Conservation (phyloP, 2,797 vertebrate genomes). For the Dicrostonyx torquatus region DNA sequence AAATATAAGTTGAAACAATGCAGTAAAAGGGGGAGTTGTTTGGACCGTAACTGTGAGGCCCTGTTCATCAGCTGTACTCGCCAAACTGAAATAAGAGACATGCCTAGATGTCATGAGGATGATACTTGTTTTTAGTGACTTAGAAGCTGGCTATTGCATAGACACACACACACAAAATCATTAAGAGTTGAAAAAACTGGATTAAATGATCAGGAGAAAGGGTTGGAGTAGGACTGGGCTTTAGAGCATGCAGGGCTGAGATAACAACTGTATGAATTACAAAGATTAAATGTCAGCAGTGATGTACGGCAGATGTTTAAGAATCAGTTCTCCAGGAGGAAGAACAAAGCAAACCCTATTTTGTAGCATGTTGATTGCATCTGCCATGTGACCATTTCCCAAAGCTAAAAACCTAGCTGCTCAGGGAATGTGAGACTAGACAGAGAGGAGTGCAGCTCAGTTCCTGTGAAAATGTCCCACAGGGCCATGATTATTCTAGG, state of each 20-base stretch:
- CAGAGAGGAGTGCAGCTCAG: background rate
- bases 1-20: slow-evolving; percentile 47
- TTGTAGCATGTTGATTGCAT: background rate
- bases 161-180: background rate
- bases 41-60: background rate
- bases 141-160: background rate
- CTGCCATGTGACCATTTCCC: background rate
- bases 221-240: background rate
- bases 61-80: background rate
- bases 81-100: background rate
- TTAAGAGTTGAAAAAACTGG: background rate
- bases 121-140: background rate
- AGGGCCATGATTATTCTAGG: background rate
- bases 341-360: background rate
- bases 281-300: background rate
- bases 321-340: background rate
- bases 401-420: background rate
- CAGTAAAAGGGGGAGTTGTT: background rate
- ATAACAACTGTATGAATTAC: background rate
- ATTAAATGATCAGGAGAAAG: slow-evolving; percentile 10
- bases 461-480: background rate
- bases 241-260: background rate
- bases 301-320: background rate
- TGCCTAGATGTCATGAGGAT: background rate
- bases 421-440: background rate